Conservation (phyloP, 2,797 vertebrate species). For the Microctenopoma lineatum region DNA sequence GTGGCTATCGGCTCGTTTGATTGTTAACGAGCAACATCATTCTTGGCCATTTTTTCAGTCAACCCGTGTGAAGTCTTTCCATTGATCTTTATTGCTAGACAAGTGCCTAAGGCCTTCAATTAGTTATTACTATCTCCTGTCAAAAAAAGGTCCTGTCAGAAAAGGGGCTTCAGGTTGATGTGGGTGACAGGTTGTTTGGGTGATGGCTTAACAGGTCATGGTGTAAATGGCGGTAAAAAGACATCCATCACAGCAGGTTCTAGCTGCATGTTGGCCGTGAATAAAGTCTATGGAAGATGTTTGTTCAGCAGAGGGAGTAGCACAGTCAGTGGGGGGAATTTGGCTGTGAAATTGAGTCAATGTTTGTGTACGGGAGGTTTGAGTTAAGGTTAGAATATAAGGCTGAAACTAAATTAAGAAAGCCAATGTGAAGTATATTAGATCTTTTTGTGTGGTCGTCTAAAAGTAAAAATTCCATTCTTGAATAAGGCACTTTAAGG, state of each 20-base stretch:
- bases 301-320: constrained; percentile 41
- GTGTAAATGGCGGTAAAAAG: constrained; percentile 43
- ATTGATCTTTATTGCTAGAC: constrained; percentile 60
- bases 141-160: constrained; percentile 42
- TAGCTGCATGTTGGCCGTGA: constrained; percentile 19
- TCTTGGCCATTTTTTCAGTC: constrained; percentile 38
- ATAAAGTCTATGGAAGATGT: constrained; percentile 46
- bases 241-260: background rate
- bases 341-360: constrained; percentile 67
- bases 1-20: constrained; percentile 53
- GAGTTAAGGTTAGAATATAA: constrained; percentile 9
- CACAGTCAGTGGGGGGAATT: constrained; percentile 47
- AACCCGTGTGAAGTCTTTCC: constrained; percentile 23
- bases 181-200: constrained; percentile 25
- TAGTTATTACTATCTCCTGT: constrained; percentile 52
- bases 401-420: background rate
- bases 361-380: constrained; percentile 17
- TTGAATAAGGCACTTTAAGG: background rate
- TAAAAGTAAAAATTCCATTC: background rate
- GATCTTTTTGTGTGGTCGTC: background rate
- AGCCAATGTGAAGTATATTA: background rate
- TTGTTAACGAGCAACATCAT: constrained; percentile 44
- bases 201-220: constrained; percentile 37
- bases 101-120: constrained; percentile 47
- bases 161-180: constrained; percentile 18